Base-by-base conservation (phyloP, 1,140 invertebrate genomes). In the Trinorchestia longiramus region DNA sequence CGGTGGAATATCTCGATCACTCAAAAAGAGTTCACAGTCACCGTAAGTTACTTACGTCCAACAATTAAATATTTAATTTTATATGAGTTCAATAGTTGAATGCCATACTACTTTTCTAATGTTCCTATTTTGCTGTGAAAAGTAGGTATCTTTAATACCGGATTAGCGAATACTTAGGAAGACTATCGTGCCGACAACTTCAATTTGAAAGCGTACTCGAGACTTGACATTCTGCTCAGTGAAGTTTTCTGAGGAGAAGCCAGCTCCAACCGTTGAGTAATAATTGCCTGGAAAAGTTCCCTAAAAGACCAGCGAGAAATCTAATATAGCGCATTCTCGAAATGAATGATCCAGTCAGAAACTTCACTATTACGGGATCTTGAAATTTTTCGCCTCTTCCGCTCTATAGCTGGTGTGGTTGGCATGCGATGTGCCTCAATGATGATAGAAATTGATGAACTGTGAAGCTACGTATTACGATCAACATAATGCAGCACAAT, bases 241-340 rank as follows among this genome's bases (percentile, higher is more conserved):
- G 4, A n/a, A 36, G 8, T 42, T 41, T 36, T 43, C 43, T 90
- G 88, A 41, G 36, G 41, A n/a, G 88, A 90, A 90, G 88, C 41
- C 88, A 90, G 88, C n/a, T 43, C 43, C 88, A 77, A 42, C 88
- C 43, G 23, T 43, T 19, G 88, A 11, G 43, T 11, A 90, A 43
- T 90, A 90, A 90, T 90, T 90, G 88, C 88, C 88, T 43, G 43
- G 88, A 11, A 90, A 90, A 90, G 41, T 90, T 90, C 88, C 43
- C 88, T 90, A 90, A 42, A 90, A 43, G 88, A 90, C 43, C 88
- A 17, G 88, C 41, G 28, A 90, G n/a, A 90, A 90, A 90, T 90
- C 36, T 90, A 90, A 90, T 90, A 90, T 90, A 42, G 88, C 88
- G 41, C 88, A 90, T 90, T 90, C 88, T 90, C 43, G 88, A 43